phyloP scores from a whole-genome alignment of 2,888 invertebrate genomes.

The Cerceris rybyensis region DNA sequence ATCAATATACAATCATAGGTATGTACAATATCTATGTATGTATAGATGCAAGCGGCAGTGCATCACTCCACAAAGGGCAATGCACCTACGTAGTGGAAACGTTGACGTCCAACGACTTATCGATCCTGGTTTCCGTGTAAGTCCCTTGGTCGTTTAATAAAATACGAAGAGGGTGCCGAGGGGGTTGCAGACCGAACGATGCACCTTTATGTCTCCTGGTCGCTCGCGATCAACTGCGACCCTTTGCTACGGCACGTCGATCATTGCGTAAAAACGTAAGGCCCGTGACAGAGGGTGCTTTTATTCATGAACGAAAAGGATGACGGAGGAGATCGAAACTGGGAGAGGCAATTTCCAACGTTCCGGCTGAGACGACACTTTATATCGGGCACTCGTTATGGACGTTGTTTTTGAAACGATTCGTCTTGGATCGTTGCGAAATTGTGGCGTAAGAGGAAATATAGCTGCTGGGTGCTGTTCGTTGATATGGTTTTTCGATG shows the following conservation, averaged over 20 bases:
- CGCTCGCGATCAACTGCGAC: constrained; percentile 41
- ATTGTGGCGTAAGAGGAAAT: too few species aligned
- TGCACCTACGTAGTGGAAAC: constrained; percentile 55
- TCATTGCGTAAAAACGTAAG: constrained; percentile 50
- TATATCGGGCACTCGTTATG: constrained; percentile 17
- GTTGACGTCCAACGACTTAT: constrained; percentile 63
- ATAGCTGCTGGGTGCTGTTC: too few species aligned
- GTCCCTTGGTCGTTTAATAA: constrained; percentile 62
- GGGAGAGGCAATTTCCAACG: constrained; percentile 31
- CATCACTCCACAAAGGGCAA: constrained; percentile 55
- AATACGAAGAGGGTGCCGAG: constrained; percentile 50
- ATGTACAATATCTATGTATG: background rate
- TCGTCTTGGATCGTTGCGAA: too few species aligned
- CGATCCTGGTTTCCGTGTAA: constrained; percentile 55
- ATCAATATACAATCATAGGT: background rate
- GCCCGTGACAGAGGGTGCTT: constrained; percentile 26
- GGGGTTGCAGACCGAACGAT: constrained; percentile 18
- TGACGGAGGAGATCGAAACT: constrained; percentile 16
- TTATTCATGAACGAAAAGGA: constrained; percentile 25
- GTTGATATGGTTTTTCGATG: too few species aligned
- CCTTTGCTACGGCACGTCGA: constrained; percentile 31
- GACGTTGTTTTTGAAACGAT: too few species aligned
- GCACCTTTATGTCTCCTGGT: constrained; percentile 46
- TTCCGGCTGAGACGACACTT: constrained; percentile 14
- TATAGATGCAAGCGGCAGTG: background rate